Percentiles rank a stretch among this genome's conserved stretches.
These are phyloP conservation scores for Bimastos eiseni DNA, from an alignment of 2,888 invertebrate species.

Conservation along the genomic window DNA sequence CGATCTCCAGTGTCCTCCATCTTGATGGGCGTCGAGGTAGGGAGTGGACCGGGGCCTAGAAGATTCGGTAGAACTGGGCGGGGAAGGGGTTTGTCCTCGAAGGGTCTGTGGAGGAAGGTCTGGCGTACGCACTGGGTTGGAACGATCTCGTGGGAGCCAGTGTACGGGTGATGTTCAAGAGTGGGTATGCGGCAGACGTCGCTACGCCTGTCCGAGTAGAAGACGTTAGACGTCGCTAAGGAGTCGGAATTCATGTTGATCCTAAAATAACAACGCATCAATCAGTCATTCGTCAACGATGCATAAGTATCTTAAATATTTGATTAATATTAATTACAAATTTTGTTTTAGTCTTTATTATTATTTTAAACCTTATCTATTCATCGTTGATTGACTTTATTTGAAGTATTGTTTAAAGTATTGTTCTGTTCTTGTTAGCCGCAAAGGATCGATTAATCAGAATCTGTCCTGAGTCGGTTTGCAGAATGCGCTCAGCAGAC, in stretches of 20 bases:
- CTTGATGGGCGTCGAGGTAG: neutral
- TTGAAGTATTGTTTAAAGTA: too few species aligned
- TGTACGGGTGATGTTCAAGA: neutral
- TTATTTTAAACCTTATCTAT: too few species aligned
- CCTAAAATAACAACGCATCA: neutral
- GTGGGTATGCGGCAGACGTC: neutral
- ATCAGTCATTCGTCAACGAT: neutral
- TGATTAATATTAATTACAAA: too few species aligned
- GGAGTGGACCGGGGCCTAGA: neutral
- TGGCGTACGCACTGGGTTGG: neutral
- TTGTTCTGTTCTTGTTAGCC: too few species aligned
- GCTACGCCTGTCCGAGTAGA: neutral
- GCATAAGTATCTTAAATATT: too few species aligned
- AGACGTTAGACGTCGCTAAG: neutral
- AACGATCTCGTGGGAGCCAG: neutral
- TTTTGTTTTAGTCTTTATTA: too few species aligned
- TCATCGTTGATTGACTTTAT: too few species aligned
- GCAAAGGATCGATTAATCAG: too few species aligned
- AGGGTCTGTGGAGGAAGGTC: conserved; percentile 32
- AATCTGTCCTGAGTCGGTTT: too few species aligned
- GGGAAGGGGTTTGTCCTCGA: conserved; percentile 32
- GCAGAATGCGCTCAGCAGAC: too few species aligned
- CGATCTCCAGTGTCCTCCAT: neutral
- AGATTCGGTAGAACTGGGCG: neutral
- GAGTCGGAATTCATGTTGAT: neutral